phyloP scores from a whole-genome alignment of 2,888 invertebrate genomes.

The Onchidella celtica region DNA sequence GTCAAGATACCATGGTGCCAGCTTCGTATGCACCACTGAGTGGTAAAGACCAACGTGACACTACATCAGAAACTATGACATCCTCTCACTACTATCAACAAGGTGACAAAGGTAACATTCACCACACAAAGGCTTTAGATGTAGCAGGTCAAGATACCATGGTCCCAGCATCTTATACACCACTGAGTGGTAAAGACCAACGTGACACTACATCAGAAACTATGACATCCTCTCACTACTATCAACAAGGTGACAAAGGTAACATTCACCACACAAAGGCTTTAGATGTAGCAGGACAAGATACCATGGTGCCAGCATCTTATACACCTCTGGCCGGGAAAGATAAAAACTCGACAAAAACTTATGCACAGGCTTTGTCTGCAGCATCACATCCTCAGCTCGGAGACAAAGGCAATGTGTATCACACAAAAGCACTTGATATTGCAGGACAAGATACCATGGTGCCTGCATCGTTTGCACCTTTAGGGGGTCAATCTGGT shows the following conservation, averaged over 20 bases:
- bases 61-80: neutral
- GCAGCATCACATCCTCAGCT: neutral
- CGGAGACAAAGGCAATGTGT: constrained; percentile 42
- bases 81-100: neutral
- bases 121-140: constrained; percentile 29
- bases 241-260: constrained; percentile 42
- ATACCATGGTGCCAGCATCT: constrained; percentile 8
- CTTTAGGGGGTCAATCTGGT: constrained; percentile 13
- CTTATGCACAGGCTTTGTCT: constrained; percentile 15
- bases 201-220: constrained; percentile 2
- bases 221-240: too few species aligned
- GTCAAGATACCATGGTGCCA: constrained; percentile 18
- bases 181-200: constrained; percentile 21
- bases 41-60: neutral
- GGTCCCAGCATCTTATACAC: neutral
- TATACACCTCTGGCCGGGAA: constrained; percentile 11
- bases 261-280: constrained; percentile 38
- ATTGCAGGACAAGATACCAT: constrained; percentile 9
- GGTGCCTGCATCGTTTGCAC: neutral
- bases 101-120: constrained; percentile 45
- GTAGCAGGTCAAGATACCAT: constrained; percentile 30
- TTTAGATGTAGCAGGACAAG: constrained; percentile 40
- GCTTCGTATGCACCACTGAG: neutral
- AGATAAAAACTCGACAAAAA: too few species aligned
- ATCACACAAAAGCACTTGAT: constrained; percentile 10